These are phyloP conservation scores for Helarctos malayanus DNA, from an alignment of 2,797 vertebrate species.

Conservation along the genomic window DNA sequence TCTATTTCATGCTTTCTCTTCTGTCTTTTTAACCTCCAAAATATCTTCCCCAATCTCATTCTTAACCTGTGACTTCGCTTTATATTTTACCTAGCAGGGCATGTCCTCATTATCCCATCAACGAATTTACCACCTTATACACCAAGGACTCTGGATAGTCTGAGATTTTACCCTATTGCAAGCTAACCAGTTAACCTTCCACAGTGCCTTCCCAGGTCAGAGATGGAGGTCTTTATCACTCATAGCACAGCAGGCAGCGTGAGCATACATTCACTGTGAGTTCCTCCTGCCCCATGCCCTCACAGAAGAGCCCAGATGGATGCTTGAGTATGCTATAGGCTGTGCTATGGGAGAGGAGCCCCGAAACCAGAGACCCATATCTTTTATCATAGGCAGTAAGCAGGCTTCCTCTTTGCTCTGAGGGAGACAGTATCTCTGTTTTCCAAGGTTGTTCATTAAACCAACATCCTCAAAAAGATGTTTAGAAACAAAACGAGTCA, in stretches of 20 bases:
- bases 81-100: neutral
- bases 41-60: neutral
- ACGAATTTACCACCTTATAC: neutral
- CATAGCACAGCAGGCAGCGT: neutral
- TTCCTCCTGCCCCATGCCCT: neutral
- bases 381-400: neutral
- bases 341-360: neutral
- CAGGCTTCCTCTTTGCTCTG: neutral
- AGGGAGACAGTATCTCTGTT: neutral
- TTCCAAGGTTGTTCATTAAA: slow-evolving; percentile 7
- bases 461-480: neutral
- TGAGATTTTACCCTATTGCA: neutral
- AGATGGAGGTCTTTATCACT: neutral
- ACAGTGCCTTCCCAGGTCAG: neutral
- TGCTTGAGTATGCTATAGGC: neutral
- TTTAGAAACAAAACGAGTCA: neutral
- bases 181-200: neutral
- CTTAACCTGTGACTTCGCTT: neutral
- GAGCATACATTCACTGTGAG: neutral
- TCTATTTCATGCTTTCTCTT: neutral
- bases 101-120: neutral
- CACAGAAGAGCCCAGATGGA: neutral
- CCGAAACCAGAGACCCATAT: neutral
- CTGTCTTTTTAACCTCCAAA: slow-evolving; percentile 9
- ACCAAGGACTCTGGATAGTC: neutral